Conservation (phyloP, 2,797 vertebrate genomes). For the Falco naumanni region DNA sequence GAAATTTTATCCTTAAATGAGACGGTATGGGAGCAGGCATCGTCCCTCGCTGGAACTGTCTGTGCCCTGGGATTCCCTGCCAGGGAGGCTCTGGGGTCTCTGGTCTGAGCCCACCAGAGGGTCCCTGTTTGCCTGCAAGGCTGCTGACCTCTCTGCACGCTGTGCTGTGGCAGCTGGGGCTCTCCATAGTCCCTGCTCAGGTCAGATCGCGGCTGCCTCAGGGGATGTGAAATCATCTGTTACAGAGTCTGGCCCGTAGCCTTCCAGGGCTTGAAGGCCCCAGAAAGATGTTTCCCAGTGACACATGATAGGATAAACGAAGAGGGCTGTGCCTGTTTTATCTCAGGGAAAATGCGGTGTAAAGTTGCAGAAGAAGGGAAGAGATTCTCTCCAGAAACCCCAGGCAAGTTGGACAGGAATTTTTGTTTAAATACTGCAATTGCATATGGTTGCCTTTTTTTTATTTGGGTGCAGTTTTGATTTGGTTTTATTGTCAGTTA, state of each 20-base stretch:
- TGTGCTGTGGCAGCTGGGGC: not conserved
- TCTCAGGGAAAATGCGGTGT: not conserved
- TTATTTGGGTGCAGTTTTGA: not conserved
- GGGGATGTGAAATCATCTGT: not conserved
- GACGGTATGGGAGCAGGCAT: not conserved
- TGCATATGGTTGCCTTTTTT: not conserved
- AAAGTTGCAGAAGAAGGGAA: not conserved
- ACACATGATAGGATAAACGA: not conserved
- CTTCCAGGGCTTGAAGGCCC: not conserved
- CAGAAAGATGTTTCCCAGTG: not conserved
- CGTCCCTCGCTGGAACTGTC: rapidly evolving
- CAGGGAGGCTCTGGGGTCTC: not conserved
- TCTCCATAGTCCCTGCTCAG: not conserved
- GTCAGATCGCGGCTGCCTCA: not conserved
- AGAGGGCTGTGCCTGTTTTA: not conserved
- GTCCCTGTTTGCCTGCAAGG: too few relatives aligned
- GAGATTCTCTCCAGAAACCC: not conserved
- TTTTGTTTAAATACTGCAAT: not conserved
- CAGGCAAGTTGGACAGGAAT: not conserved
- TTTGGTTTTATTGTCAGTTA: not conserved
- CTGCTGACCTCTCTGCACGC: not conserved
- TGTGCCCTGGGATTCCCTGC: not conserved
- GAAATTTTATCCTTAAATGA: not conserved
- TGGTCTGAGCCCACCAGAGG: rapidly evolving
- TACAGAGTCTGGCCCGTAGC: not conserved